A percentile compares a stretch with the other conserved stretches of the same genome.
Conservation (phyloP, 2,888 invertebrate species). For the Busseola fusca region DNA sequence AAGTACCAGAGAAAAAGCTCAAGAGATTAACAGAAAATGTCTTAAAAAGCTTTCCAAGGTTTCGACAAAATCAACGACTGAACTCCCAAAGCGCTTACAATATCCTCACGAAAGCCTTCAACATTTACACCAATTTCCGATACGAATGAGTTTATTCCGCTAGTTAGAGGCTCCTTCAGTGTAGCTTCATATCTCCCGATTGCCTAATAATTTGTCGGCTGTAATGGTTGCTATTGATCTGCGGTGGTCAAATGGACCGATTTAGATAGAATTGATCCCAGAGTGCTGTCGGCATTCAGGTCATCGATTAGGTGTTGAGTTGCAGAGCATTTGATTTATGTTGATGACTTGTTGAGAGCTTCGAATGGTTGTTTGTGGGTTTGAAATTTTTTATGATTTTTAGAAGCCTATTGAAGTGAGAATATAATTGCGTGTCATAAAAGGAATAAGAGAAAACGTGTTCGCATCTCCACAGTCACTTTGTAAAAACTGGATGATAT, state of each 20-base stretch:
- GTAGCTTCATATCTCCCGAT: slow-evolving; percentile 50
- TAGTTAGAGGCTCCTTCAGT: slow-evolving; percentile 44
- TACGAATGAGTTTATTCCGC: slow-evolving; percentile 50
- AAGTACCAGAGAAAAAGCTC: background rate
- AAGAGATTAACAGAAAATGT: slow-evolving; percentile 22
- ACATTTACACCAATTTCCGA: slow-evolving; percentile 46
- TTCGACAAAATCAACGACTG: slow-evolving; percentile 15
- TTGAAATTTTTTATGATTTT: background rate
- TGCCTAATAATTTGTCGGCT: slow-evolving; percentile 52
- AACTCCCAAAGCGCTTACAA: slow-evolving; percentile 43
- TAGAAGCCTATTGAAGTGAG: background rate
- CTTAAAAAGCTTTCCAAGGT: slow-evolving; percentile 18
- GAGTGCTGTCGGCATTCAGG: slow-evolving; percentile 45
- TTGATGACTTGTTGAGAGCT: slow-evolving; percentile 27
- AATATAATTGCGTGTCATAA: background rate
- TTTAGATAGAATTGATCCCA: slow-evolving; percentile 55
- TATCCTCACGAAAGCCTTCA: slow-evolving; percentile 20
- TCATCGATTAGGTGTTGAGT: slow-evolving; percentile 37
- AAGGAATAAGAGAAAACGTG: background rate
- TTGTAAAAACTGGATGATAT: background rate
- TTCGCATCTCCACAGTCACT: background rate
- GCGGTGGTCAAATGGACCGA: slow-evolving; percentile 46
- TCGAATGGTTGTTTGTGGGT: background rate
- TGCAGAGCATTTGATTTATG: slow-evolving; percentile 23
- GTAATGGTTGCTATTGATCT: slow-evolving; percentile 53